Evolutionary conservation across 2,888 invertebrate genomes (phyloP), one percentile per base, ranked within the genome.

Genomic region (Tromatobia lineatoria): DNA sequence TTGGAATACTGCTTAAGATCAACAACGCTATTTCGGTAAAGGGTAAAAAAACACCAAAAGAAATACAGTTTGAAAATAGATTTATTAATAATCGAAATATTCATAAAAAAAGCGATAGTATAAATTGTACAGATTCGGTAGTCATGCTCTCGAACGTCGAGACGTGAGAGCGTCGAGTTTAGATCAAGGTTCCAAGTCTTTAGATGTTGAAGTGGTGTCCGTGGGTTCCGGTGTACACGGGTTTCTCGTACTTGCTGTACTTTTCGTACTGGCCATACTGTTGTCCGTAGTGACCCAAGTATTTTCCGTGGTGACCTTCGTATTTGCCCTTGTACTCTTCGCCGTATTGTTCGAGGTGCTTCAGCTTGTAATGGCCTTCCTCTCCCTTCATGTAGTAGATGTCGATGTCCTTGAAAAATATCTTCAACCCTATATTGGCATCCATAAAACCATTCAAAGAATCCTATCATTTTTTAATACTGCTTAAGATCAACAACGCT

Each of bases 381-480:
- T 83, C 79, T 18, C 94, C 94, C 50, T 94, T 94, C 82, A 94
- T 93, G 90, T 95, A 95, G 92, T 94, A 95, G 88, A 96, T 94
- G 67, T 90, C 83, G 6, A 96, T 95, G 89, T 96, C 95, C 93
- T 95, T 94, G 91, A 95, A 94, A 94, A 92, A 95, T n/a, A n/a
- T n/a, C n/a, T n/a, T n/a, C n/a, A n/a, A n/a, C n/a, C n/a, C n/a
- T n/a, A n/a, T n/a, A n/a, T n/a, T n/a, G n/a, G n/a, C n/a, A n/a
- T 2, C 8, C 34, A 34, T 29, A 6, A 34, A 34, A 34, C 34
- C 34, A 34, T 4, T 34, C 7, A 34, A 34, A 34, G n/a, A 34
- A 34, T 34, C 34, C 3, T 7, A 34, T 7, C 45, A 45, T 45
- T 45, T 45, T 45, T 4, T 42, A 25, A 57, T 25, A 15, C 0